phyloP scores from a whole-genome alignment of 2,888 invertebrate species.

The Neoascia interrupta region DNA sequence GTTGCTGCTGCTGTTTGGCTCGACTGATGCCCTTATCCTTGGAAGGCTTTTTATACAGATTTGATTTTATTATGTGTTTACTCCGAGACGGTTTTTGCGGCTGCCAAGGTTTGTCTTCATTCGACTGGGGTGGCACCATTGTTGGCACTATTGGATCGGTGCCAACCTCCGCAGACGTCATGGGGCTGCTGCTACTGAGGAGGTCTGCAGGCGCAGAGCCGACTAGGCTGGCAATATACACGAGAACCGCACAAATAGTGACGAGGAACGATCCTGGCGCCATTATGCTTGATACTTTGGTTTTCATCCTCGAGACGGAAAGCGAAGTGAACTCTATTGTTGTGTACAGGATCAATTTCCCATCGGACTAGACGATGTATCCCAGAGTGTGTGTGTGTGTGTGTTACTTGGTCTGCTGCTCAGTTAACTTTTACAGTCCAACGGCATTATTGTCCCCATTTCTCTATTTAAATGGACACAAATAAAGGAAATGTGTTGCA shows the following conservation, averaged over 20 bases:
- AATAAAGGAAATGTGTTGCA: constrained; percentile 67
- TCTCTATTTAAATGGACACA: constrained; percentile 57
- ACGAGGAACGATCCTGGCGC: constrained; percentile 35
- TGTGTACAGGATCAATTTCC: constrained; percentile 46
- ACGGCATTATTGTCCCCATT: constrained; percentile 65
- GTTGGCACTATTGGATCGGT: constrained; percentile 31
- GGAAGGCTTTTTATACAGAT: constrained; percentile 41
- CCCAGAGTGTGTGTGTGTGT: constrained; percentile 8
- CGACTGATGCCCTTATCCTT: constrained; percentile 53
- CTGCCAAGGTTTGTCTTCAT: constrained; percentile 42
- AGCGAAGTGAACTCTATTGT: constrained; percentile 7
- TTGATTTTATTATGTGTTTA: constrained; percentile 56
- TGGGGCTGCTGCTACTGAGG: constrained; percentile 16
- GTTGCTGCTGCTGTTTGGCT: neutral
- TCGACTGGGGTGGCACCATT: neutral
- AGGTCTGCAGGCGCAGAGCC: constrained; percentile 46
- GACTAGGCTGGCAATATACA: constrained; percentile 14
- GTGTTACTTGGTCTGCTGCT: constrained; percentile 23
- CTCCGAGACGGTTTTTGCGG: constrained; percentile 52
- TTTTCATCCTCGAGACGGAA: constrained; percentile 21
- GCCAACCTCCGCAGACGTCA: constrained; percentile 21
- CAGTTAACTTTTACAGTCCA: constrained; percentile 64
- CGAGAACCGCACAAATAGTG: constrained; percentile 30
- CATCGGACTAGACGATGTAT: constrained; percentile 40
- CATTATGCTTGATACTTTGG: constrained; percentile 37